phyloP scores from a whole-genome alignment of 37 sponge, comb jelly and placozoan genomes.

The Amphimedon queenslandica region DNA sequence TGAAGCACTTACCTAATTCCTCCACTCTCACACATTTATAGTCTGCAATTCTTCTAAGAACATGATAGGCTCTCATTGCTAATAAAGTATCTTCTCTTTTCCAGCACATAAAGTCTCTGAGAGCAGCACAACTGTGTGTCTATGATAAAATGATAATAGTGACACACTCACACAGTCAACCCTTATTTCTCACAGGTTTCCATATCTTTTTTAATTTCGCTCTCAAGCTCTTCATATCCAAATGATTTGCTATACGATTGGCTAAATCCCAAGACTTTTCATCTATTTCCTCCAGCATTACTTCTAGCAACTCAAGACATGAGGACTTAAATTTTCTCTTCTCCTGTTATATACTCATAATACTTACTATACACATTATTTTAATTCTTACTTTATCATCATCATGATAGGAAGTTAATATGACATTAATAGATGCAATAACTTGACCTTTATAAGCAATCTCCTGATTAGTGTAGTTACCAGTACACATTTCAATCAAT shows the following conservation, averaged over 20 bases:
- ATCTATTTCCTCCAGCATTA: constrained; percentile 7
- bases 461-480: constrained; percentile 3
- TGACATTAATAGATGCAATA: not conserved
- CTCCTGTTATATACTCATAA: not conserved
- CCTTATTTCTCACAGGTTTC: no score
- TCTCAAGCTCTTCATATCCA: not conserved
- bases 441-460: constrained; percentile 3
- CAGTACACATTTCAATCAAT: constrained; percentile 12
- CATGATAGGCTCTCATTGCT: not conserved
- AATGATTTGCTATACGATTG: not conserved
- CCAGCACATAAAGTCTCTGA: not conserved
- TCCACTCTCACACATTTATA: not conserved
- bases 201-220: not conserved
- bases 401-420: no score
- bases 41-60: not conserved
- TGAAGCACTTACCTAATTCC: not conserved
- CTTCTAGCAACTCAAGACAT: not conserved
- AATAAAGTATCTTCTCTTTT: not conserved
- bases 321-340: not conserved
- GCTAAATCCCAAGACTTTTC: not conserved
- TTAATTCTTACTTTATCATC: no score
- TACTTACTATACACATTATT: not conserved
- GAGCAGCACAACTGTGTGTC: no score
- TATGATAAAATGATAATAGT: no score
- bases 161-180: no score